Percentiles rank a stretch among this genome's conserved stretches.
phyloP scores from a whole-genome alignment of 2,888 invertebrate genomes.

The Protodeltote pygarga region DNA sequence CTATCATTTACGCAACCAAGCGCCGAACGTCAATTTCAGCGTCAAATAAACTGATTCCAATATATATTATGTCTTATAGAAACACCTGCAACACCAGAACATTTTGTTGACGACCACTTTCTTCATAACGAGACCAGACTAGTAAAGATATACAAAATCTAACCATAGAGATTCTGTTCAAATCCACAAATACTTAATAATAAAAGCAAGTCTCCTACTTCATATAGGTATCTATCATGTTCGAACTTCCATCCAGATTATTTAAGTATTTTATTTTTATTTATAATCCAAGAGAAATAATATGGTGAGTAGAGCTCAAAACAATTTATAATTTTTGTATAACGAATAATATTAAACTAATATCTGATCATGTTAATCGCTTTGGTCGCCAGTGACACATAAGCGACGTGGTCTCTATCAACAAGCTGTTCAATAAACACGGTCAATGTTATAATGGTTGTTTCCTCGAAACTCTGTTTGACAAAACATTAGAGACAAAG shows the following conservation, averaged over 20 bases:
- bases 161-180: too few relatives aligned
- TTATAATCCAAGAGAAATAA: too few relatives aligned
- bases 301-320: too few relatives aligned
- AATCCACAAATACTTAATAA: too few relatives aligned
- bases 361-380: conserved; percentile 9
- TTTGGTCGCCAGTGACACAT: conserved; percentile 34
- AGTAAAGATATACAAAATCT: too few relatives aligned
- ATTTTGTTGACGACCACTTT: conserved; percentile 12
- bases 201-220: too few relatives aligned
- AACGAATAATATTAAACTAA: conserved; percentile 33
- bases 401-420: conserved; percentile 33
- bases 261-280: too few relatives aligned
- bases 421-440: conserved; percentile 69
- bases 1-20: conserved; percentile 59
- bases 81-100: conserved; percentile 21
- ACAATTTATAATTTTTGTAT: too few relatives aligned
- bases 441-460: conserved; percentile 57
- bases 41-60: conserved; percentile 52
- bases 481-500: conserved; percentile 78
- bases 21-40: conserved; percentile 30
- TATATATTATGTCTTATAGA: conserved; percentile 33
- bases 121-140: conserved; percentile 1
- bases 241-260: too few relatives aligned
- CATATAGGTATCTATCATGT: too few relatives aligned
- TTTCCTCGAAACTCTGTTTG: conserved; percentile 76